Conservation (phyloP, 2,113 vertebrate genomes). For the Hepsetus odoe region DNA sequence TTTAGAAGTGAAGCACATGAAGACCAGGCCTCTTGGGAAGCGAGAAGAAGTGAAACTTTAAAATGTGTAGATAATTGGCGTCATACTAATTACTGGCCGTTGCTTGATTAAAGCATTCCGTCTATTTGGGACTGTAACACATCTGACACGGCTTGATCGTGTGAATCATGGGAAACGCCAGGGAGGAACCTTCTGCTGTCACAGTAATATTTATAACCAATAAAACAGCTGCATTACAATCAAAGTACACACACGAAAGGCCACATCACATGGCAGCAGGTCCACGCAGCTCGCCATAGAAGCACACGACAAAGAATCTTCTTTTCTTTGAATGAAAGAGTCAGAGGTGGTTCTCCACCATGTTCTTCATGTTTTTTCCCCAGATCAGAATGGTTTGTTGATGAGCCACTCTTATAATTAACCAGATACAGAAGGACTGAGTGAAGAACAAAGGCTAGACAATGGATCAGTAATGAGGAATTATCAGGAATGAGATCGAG, state of each 20-base stretch:
- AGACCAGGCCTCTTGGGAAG: too few relatives aligned
- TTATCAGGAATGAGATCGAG: too few relatives aligned
- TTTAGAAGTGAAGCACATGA: too few relatives aligned
- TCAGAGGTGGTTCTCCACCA: neutral
- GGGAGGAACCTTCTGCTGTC: neutral
- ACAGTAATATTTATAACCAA: neutral
- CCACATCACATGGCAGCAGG: neutral
- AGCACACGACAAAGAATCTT: neutral
- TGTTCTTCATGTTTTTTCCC: neutral
- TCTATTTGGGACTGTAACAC: neutral
- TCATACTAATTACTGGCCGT: neutral
- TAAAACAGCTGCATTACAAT: neutral
- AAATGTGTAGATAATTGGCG: neutral
- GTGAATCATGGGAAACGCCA: neutral
- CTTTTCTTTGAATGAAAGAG: neutral
- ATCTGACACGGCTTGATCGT: neutral
- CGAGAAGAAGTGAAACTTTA: too few relatives aligned
- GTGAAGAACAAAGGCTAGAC: neutral
- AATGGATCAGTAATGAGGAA: too few relatives aligned
- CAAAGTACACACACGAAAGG: slow-evolving; percentile 21
- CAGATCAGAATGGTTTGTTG: neutral
- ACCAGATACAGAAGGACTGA: neutral
- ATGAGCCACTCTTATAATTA: neutral
- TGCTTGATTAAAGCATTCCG: neutral
- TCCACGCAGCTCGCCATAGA: neutral